Evolutionary conservation across 2,888 invertebrate genomes (phyloP).

Genomic region (Amiota mariae): DNA sequence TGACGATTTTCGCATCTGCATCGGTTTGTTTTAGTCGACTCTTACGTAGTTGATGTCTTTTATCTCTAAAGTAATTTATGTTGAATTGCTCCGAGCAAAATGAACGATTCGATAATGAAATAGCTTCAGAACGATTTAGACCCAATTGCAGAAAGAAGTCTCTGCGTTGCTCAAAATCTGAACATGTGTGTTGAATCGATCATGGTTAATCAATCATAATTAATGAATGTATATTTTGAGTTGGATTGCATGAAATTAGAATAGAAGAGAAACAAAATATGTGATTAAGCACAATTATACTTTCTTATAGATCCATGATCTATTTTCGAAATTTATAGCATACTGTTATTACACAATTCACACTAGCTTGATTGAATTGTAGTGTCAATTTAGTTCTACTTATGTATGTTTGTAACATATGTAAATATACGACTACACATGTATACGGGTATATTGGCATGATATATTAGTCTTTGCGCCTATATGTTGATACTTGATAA

Average conservation of each 20-base stretch:
- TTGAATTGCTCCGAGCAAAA: slow-evolving; percentile 23
- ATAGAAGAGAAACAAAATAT: slow-evolving; percentile 7
- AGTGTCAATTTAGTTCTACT: no score
- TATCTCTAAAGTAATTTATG: slow-evolving; percentile 15
- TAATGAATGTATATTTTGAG: neutral
- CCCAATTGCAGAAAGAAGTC: slow-evolving; percentile 36
- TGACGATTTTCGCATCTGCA: neutral
- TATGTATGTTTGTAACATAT: no score
- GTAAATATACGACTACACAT: no score
- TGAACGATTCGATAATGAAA: slow-evolving; percentile 22
- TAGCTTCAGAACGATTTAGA: slow-evolving; percentile 35
- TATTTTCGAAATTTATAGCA: no score
- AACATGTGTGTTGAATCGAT: neutral
- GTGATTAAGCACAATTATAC: no score
- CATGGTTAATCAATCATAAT: neutral
- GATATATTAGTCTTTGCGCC: no score
- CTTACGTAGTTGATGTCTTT: slow-evolving; percentile 10
- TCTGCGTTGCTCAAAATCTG: slow-evolving; percentile 32
- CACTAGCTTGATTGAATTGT: no score
- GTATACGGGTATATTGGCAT: no score
- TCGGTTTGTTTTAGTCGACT: slow-evolving; percentile 9
- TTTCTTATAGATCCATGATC: no score
- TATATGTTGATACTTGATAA: no score
- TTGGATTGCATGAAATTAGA: slow-evolving; percentile 25
- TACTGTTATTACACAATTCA: no score